Base-by-base conservation (phyloP, 2,888 invertebrate species). In the Physocephala rufipes region DNA sequence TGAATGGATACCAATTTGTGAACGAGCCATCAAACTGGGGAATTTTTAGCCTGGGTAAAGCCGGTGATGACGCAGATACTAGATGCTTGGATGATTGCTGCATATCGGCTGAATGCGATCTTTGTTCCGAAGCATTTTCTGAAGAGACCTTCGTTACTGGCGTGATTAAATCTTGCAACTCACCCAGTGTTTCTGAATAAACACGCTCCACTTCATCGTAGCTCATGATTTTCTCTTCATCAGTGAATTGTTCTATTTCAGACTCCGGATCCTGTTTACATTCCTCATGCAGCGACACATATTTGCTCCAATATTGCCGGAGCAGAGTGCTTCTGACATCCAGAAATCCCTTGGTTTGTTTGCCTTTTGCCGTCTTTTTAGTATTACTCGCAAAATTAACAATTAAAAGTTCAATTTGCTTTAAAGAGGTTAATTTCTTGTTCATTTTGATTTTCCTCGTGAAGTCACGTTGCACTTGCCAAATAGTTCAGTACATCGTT, bases 21-120 rank as follows among this genome's bases (percentile, higher is more conserved):
- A 64, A 71, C 21, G 28, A 43, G 5, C 67, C 71, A 67, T 71
- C 63, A 26, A 67, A 71, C n/a, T 62, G 26, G 12, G 67, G 67
- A 19, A 59, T 62, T 45, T 71, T 71, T 16, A 71, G 26, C 2
- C 67, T 24, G 9, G 67, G 71, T 21, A 67, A 51, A 0, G 24
- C 28, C 2, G 51, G 16, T 26, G 65, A 28, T 12, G 51, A 13
- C 3, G 63, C 63, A n/a, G 12, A 7, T 16, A 16, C 13, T 30
- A 24, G 9, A 3, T 1, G 12, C 24, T 2, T 62, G 36, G 9
- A n/a, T 43, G n/a, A n/a, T 21, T 19, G 58, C 0, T 3, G 45
- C 7, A 3, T 71, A 36, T 24, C 26, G n/a, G 47, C n/a, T n/a
- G n/a, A n/a, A 24, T 15, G 3, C 4, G 36, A 36, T 1, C 53